These are phyloP conservation scores for Diabrotica undecimpunctata DNA, from an alignment of 1,140 invertebrate genomes.

Conservation along the genomic window DNA sequence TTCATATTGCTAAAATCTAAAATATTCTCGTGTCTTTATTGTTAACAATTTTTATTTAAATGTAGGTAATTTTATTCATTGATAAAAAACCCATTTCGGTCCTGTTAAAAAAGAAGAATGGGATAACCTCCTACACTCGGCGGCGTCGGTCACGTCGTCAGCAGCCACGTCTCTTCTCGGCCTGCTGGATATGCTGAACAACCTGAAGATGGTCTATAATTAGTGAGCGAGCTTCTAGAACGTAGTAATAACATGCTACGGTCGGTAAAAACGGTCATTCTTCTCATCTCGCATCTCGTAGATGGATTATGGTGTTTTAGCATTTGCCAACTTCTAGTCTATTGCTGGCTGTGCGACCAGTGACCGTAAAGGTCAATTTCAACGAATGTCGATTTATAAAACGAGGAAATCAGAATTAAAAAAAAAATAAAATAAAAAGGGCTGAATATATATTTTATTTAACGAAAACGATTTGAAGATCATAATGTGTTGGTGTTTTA, in stretches of 20 bases:
- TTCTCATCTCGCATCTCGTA: not conserved
- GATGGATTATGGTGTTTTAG: conserved; percentile 2
- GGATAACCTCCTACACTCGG: not conserved
- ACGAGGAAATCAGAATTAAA: too few relatives aligned
- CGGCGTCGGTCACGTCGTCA: conserved; percentile 1
- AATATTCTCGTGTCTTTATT: too few relatives aligned
- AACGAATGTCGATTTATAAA: too few relatives aligned
- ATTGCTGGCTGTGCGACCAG: not conserved
- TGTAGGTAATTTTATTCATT: too few relatives aligned
- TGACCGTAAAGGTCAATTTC: too few relatives aligned
- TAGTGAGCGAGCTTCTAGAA: conserved; percentile 1
- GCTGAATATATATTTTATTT: too few relatives aligned
- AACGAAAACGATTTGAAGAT: too few relatives aligned
- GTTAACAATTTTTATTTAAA: too few relatives aligned
- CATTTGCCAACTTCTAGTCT: not conserved
- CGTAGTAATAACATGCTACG: not conserved
- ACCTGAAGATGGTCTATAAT: conserved; percentile 2
- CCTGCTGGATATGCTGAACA: not conserved
- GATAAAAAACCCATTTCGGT: too few relatives aligned
- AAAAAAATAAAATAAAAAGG: too few relatives aligned
- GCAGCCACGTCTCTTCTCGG: not conserved
- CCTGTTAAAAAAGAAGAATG: not conserved
- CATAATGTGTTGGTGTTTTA: too few relatives aligned
- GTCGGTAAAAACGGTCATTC: not conserved
- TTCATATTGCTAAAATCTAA: too few relatives aligned